phyloP scores from a whole-genome alignment of 2,113 vertebrate species.

The Neotragus moschatus region DNA sequence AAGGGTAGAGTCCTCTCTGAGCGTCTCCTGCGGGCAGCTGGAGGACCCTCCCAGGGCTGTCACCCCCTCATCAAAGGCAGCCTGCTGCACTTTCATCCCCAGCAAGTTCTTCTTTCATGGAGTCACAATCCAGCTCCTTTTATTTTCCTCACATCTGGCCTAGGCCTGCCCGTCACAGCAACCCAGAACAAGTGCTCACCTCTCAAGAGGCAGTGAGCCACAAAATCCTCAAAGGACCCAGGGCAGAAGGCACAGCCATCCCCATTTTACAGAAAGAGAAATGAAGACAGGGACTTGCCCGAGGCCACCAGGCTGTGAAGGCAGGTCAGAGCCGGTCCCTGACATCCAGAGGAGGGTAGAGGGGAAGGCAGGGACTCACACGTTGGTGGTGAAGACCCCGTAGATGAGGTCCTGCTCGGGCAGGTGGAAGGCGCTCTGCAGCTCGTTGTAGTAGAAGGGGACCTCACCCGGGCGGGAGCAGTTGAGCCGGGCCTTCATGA shows the following conservation, averaged over 20 bases:
- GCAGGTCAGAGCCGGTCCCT: not conserved
- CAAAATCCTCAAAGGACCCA: not conserved
- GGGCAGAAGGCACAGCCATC: not conserved
- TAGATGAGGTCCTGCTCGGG: slow-evolving; percentile 92
- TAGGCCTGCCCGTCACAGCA: not conserved
- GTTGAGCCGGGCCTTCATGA: slow-evolving; percentile 91
- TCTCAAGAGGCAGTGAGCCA: not conserved
- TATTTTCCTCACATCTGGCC: not conserved
- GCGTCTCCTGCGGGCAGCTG: not conserved
- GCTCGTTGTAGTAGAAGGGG: slow-evolving; percentile 91
- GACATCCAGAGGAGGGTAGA: too few species aligned
- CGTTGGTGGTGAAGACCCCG: slow-evolving; percentile 91
- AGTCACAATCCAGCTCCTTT: not conserved
- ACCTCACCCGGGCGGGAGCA: slow-evolving; percentile 92
- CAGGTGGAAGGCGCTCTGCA: slow-evolving; percentile 92
- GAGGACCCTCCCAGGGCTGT: too few species aligned
- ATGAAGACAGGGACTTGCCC: not conserved
- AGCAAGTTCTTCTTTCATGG: not conserved
- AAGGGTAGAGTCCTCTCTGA: not conserved
- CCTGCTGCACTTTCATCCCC: not conserved
- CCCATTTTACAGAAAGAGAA: not conserved
- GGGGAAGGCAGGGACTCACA: slow-evolving; percentile 81
- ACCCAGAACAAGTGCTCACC: not conserved
- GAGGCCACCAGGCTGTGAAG: not conserved
- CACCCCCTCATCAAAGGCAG: not conserved